A percentile compares a stretch with the other conserved stretches of the same genome.
phyloP scores from a whole-genome alignment of 2,797 vertebrate genomes.

The Acipenser ruthenus region DNA sequence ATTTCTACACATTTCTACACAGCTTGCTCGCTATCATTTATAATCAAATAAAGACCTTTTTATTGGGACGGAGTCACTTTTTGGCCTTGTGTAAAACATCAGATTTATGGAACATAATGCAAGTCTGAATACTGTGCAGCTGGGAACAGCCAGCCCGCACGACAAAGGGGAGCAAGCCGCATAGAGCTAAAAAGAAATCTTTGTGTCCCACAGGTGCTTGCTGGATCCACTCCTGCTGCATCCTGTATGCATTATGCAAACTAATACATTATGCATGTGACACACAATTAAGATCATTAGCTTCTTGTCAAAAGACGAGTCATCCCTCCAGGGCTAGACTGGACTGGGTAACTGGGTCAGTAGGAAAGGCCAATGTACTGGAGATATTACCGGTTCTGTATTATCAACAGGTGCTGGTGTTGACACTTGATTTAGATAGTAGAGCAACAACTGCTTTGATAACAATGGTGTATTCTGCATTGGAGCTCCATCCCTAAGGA shows the following conservation, averaged over 20 bases:
- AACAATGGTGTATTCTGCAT: not conserved
- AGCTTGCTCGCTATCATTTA: constrained; percentile 55
- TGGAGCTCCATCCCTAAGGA: not conserved
- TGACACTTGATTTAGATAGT: not conserved
- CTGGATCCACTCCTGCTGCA: constrained; percentile 64
- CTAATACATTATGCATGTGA: constrained; percentile 75
- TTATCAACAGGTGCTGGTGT: not conserved
- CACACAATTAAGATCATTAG: constrained; percentile 69
- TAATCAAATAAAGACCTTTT: constrained; percentile 32
- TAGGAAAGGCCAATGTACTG: not conserved
- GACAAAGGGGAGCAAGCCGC: constrained; percentile 17
- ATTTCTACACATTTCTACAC: constrained; percentile 47
- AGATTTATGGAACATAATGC: not conserved
- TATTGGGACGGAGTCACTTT: constrained; percentile 13
- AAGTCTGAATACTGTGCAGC: constrained; percentile 21
- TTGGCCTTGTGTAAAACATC: not conserved
- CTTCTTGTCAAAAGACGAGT: constrained; percentile 65
- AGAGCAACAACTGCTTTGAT: not conserved
- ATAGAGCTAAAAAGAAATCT: constrained; percentile 61
- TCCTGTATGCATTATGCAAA: constrained; percentile 62
- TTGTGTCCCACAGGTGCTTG: constrained; percentile 78
- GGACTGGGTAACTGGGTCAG: not conserved
- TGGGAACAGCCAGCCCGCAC: constrained; percentile 24
- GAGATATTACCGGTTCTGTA: not conserved
- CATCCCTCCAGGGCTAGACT: constrained; percentile 13